Percentiles rank a stretch among this genome's conserved stretches.
Evolutionary conservation across 2,113 vertebrate genomes (phyloP).

Genomic region (Tenebrosternarchus preto): DNA sequence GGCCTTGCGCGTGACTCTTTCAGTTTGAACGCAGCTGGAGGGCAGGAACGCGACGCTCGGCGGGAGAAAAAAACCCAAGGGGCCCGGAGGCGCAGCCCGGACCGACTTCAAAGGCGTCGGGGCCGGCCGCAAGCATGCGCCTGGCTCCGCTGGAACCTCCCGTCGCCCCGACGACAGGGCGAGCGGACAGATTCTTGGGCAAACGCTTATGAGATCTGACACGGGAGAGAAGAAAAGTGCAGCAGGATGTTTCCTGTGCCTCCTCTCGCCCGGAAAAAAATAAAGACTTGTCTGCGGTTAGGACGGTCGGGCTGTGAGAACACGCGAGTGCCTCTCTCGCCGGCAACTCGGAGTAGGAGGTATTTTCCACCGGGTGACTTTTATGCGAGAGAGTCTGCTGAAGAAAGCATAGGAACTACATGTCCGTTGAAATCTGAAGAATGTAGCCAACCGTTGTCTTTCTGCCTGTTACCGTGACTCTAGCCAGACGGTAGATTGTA

Average conservation of each 20-base stretch:
- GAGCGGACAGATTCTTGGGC: constrained; percentile 51
- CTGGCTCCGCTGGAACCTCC: constrained; percentile 28
- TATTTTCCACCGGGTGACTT: constrained; percentile 64
- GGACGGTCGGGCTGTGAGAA: background rate
- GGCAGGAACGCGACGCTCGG: constrained; percentile 18
- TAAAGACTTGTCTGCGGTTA: constrained; percentile 35
- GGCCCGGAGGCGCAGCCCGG: constrained; percentile 35
- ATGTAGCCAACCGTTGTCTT: constrained; percentile 4
- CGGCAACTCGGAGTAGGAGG: constrained; percentile 41
- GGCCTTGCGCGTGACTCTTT: constrained; percentile 11
- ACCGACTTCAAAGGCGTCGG: constrained; percentile 41
- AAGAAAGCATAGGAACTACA: constrained; percentile 40
- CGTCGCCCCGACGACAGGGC: constrained; percentile 50
- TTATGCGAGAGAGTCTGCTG: constrained; percentile 44
- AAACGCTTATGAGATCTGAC: constrained; percentile 53
- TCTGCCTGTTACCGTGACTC: background rate
- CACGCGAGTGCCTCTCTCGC: constrained; percentile 56
- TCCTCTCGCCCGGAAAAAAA: constrained; percentile 42
- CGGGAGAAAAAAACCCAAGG: constrained; percentile 42
- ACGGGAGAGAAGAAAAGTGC: constrained; percentile 48
- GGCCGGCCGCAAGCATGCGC: constrained; percentile 49
- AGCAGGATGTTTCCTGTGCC: background rate
- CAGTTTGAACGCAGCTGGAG: constrained; percentile 55
- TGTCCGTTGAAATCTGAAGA: constrained; percentile 33
- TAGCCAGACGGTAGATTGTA: background rate